A percentile compares a stretch with the other conserved stretches of the same genome.
Evolutionary conservation across 64 coral and sea anemone genomes (phyloP).

Genomic region (Stichodactyla helianthus): DNA sequence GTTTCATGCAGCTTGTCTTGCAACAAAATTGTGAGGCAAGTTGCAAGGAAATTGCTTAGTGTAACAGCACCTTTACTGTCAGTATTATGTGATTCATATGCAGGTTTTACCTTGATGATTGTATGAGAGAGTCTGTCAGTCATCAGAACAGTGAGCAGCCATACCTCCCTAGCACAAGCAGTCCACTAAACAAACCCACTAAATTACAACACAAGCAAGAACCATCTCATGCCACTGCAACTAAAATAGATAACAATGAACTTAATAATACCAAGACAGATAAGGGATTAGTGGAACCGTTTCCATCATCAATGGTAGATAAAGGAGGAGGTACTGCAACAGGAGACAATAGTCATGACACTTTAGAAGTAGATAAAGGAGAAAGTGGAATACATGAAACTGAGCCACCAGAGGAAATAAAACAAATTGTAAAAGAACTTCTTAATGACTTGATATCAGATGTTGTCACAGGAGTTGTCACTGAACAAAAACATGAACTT

Average conservation of each 20-base stretch:
- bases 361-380: background rate
- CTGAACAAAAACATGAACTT: slow-evolving; percentile 24
- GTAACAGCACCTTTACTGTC: background rate
- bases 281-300: slow-evolving; percentile 1
- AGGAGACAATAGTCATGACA: background rate
- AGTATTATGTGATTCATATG: background rate
- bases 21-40: too few species aligned
- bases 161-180: background rate
- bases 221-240: background rate
- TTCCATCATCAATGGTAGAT: background rate
- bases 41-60: too few species aligned
- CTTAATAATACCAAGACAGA: slow-evolving; percentile 11
- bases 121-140: slow-evolving; percentile 58
- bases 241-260: slow-evolving; percentile 1
- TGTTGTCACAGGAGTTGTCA: slow-evolving; percentile 3
- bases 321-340: background rate
- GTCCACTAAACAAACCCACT: background rate
- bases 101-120: slow-evolving; percentile 88
- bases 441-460: slow-evolving; percentile 53
- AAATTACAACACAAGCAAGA: background rate
- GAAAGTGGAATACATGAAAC: background rate
- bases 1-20: too few species aligned
- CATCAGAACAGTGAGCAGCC: slow-evolving; percentile 67
- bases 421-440: slow-evolving; percentile 40
- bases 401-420: slow-evolving; percentile 34